Evolutionary conservation across 2,888 invertebrate genomes (phyloP).

Genomic region (Hyles lineata): DNA sequence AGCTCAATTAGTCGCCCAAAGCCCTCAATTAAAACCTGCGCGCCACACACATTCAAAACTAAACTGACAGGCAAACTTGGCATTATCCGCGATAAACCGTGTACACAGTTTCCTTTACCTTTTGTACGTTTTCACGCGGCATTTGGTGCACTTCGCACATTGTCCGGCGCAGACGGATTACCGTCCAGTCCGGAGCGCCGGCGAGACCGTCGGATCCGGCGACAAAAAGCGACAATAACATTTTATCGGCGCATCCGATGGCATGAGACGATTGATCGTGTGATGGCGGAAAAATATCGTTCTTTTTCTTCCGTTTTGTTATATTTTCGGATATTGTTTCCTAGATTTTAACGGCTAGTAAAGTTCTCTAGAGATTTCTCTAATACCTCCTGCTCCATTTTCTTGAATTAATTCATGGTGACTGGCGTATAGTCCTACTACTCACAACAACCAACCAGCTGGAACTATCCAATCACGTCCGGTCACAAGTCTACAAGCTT

Average conservation of each 20-base stretch:
- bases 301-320: neutral
- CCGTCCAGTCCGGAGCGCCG: constrained; percentile 25
- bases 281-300: neutral
- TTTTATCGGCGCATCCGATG: constrained; percentile 50
- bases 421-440: neutral
- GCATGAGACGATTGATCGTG: constrained; percentile 38
- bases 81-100: constrained; percentile 18
- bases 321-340: neutral
- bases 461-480: neutral
- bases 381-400: too few species aligned
- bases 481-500: neutral
- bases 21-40: neutral
- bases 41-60: neutral
- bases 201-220: neutral
- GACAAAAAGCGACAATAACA: constrained; percentile 6
- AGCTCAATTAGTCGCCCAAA: neutral
- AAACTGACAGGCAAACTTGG: neutral
- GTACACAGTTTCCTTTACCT: neutral
- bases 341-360: neutral
- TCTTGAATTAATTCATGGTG: too few species aligned
- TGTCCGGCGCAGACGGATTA: constrained; percentile 48
- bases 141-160: constrained; percentile 31
- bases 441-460: too few species aligned
- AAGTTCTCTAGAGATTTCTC: neutral
- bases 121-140: constrained; percentile 13